Base-by-base conservation (phyloP, 2,797 vertebrate species). In the Pipistrellus nathusii region DNA sequence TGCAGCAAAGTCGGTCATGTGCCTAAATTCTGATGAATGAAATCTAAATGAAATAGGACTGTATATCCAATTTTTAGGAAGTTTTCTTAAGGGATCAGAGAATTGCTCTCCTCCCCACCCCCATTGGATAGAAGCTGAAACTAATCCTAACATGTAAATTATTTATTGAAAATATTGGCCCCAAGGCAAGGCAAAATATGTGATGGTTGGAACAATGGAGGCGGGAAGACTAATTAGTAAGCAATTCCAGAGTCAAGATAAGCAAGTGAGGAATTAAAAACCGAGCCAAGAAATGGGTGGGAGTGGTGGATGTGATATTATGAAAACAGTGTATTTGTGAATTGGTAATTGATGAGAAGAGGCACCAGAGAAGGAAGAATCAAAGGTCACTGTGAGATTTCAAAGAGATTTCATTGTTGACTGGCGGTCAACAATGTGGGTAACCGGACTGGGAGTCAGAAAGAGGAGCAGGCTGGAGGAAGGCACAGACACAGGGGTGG, bases 341-440 rank as follows among this genome's bases (percentile, higher is more conserved):
- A n/a, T 55, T 88, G 48, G 27, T 59, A 86, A 53, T 46, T 2
- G 15, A 48, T 38, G 7, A 84, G 38, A 91, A 53, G 59, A 85
- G 30, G 59, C 66, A 75, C 64, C 53, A 69, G 51, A 66, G 30
- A 85, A 44, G 57, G 32, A 82, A 94, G 59, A 87, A 76, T 41
- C 76, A 92, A 92, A 85, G 85, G 57, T 95, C 88, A 94, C 75
- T 44, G 25, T 73, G 80, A 91, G 68, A 80, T 71, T 94, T 94
- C 64, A 80, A 86, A 44, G 55, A 76, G 84, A 93, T 44, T 44
- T 44, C 44, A 44, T 44, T 44, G 18, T 18, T 88, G 59, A 85
- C 64, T 71, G 11, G 53, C 11, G 32, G 68, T 72, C 55, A 78
- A 0, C 69, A 68, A 46, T 7, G 14, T 5, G 32, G 11, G 35